phyloP scores from a whole-genome alignment of 2,888 invertebrate species.

The Erebia epiphron region DNA sequence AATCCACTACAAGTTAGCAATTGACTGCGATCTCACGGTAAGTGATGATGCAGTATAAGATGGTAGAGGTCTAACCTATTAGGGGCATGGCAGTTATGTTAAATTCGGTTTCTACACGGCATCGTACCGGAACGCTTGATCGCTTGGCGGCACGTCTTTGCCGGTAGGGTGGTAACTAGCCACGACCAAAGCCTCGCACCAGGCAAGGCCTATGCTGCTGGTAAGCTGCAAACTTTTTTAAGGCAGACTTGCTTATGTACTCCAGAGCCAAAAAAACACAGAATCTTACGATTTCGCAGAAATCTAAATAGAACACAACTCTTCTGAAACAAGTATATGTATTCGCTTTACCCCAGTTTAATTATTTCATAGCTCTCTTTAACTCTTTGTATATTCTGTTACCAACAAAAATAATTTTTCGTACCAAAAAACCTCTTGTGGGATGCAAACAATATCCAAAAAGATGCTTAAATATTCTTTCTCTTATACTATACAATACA shows the following conservation, averaged over 20 bases:
- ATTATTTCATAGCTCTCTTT: constrained; percentile 35
- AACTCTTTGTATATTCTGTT: constrained; percentile 36
- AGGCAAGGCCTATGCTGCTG: neutral
- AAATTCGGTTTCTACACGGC: too few species aligned
- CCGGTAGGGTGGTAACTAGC: too few species aligned
- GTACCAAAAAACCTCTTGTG: constrained; percentile 39
- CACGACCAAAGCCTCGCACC: too few species aligned
- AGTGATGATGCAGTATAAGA: too few species aligned
- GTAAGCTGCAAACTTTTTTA: too few species aligned
- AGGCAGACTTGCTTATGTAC: neutral
- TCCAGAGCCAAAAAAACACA: neutral
- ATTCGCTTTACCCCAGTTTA: constrained; percentile 30
- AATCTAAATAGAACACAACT: constrained; percentile 18
- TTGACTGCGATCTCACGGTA: too few species aligned
- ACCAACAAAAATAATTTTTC: constrained; percentile 33
- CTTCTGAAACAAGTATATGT: constrained; percentile 29
- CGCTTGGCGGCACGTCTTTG: too few species aligned
- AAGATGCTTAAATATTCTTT: constrained; percentile 41
- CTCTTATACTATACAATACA: constrained; percentile 34
- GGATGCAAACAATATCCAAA: constrained; percentile 37
- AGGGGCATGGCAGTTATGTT: too few species aligned
- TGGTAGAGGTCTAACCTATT: too few species aligned
- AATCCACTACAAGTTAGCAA: too few species aligned
- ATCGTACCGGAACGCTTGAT: too few species aligned
- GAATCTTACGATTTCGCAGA: neutral